phyloP scores from a whole-genome alignment of 2,888 invertebrate genomes.

The Aradus depressus region DNA sequence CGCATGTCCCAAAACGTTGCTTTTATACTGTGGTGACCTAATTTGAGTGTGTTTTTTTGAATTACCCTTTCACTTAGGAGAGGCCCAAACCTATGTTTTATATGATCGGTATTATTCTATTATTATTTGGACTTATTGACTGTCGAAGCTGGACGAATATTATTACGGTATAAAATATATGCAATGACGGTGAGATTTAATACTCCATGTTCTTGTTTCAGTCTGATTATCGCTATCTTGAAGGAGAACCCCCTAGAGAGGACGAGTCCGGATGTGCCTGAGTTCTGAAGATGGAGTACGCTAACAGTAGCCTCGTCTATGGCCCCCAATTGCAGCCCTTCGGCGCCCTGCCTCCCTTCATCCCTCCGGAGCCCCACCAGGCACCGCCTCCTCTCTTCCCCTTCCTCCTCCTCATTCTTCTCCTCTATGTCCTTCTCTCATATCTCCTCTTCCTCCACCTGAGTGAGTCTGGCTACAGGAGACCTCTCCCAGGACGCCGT shows the following conservation, averaged over 20 bases:
- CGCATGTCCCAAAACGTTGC: too few species aligned
- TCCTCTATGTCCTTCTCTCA: slow-evolving; percentile 12
- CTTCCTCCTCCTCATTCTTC: slow-evolving; percentile 8
- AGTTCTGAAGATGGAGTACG: slow-evolving; percentile 38
- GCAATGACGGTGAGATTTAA: too few species aligned
- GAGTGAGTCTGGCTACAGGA: background rate
- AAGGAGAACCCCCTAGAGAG: slow-evolving; percentile 67
- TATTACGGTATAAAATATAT: too few species aligned
- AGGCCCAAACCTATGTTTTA: too few species aligned
- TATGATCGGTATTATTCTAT: too few species aligned
- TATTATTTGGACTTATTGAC: too few species aligned
- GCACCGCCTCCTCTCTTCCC: background rate
- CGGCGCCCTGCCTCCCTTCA: background rate
- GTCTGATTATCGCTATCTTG: slow-evolving; percentile 64
- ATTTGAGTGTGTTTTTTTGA: too few species aligned
- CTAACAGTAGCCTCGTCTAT: slow-evolving; percentile 7
- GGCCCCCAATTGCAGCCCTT: background rate
- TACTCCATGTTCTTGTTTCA: slow-evolving; percentile 37
- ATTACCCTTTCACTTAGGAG: too few species aligned
- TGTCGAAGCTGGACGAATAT: too few species aligned
- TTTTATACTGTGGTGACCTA: too few species aligned
- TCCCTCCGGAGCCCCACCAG: background rate
- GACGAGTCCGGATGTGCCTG: slow-evolving; percentile 53
- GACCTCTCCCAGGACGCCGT: slow-evolving; percentile 33
- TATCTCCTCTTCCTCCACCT: slow-evolving; percentile 1